These are phyloP conservation scores for Myiozetetes cayanensis DNA, from an alignment of 2,113 vertebrate genomes.

Conservation along the genomic window DNA sequence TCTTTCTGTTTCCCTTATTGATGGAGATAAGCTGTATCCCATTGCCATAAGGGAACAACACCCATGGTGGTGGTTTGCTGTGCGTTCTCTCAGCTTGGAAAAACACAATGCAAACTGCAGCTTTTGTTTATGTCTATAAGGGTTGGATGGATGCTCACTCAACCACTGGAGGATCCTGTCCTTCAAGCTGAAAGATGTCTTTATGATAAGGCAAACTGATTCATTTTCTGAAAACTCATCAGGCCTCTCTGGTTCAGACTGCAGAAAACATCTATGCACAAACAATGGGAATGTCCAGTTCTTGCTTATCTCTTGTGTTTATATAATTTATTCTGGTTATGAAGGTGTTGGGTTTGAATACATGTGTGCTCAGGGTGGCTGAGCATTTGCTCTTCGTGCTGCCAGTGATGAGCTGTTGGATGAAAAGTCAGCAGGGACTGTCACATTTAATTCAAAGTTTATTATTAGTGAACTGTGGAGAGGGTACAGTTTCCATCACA, in stretches of 20 bases:
- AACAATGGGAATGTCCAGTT: not conserved
- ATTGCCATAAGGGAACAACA: not conserved
- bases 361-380: not conserved
- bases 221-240: not conserved
- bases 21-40: not conserved
- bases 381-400: not conserved
- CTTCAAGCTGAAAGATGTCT: not conserved
- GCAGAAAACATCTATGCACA: not conserved
- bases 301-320: not conserved
- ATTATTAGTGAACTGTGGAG: not conserved
- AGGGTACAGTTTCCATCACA: not conserved
- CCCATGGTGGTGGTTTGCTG: fast-evolving
- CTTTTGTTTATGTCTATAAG: not conserved
- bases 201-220: not conserved
- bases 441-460: not conserved
- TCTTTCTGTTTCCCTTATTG: not conserved
- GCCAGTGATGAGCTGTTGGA: not conserved
- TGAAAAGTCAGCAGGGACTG: not conserved
- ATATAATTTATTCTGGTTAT: not conserved
- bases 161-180: not conserved
- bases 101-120: not conserved
- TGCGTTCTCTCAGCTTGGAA: not conserved
- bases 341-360: not conserved
- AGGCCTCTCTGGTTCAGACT: not conserved
- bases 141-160: not conserved